These are phyloP conservation scores for Anodontia alba DNA, from an alignment of 2,888 invertebrate genomes.

Conservation along the genomic window DNA sequence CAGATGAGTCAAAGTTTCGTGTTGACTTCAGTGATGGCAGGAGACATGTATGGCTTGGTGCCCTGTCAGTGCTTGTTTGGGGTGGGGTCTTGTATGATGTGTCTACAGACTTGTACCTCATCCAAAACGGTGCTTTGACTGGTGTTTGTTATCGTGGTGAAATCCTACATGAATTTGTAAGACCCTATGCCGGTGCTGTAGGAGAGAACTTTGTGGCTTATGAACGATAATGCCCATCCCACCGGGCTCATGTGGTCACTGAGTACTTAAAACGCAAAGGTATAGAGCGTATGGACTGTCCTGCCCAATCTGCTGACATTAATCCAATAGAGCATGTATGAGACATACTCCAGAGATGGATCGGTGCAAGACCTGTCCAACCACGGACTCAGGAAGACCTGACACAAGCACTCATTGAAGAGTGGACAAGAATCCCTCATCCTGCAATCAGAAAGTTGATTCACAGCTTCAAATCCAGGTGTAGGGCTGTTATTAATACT, in stretches of 20 bases:
- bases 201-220: conserved; percentile 31
- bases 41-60: conserved; percentile 28
- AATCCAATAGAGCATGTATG: conserved; percentile 40
- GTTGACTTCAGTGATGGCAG: background rate
- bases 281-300: conserved; percentile 30
- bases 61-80: conserved; percentile 39
- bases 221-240: conserved; percentile 42
- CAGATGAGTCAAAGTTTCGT: conserved; percentile 2
- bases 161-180: conserved; percentile 30
- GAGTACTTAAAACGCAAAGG: conserved; percentile 17
- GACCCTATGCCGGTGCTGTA: conserved; percentile 34
- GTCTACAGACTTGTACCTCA: conserved; percentile 33
- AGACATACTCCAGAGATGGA: conserved; percentile 29
- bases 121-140: conserved; percentile 37
- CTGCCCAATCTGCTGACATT: conserved; percentile 25
- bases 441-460: background rate
- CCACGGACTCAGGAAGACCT: conserved; percentile 8
- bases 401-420: background rate
- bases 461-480: conserved; percentile 2
- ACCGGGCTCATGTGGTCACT: conserved; percentile 25
- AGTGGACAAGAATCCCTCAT: background rate
- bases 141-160: conserved; percentile 41
- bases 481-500: conserved; percentile 30
- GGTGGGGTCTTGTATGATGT: conserved; percentile 33
- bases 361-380: background rate